Percentiles rank a stretch among this genome's conserved stretches.
Conservation (phyloP, 1,140 invertebrate genomes). For the Hetaerina americana region DNA sequence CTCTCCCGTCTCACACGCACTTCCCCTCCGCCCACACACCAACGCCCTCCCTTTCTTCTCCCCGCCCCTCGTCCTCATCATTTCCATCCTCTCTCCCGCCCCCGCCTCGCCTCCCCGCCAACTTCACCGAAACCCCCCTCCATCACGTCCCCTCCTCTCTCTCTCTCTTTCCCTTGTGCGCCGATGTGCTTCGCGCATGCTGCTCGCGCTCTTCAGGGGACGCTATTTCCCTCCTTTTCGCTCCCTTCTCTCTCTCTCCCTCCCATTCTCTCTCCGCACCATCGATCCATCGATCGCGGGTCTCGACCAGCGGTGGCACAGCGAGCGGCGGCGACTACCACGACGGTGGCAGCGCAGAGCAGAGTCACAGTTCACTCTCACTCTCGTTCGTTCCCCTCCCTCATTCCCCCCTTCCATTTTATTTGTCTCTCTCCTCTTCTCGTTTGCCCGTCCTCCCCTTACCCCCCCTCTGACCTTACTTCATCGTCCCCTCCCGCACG, state of each 20-base stretch:
- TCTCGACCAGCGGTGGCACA: no score
- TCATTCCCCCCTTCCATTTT: no score
- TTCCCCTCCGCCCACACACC: constrained; percentile 19
- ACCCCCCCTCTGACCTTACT: no score
- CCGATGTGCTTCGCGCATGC: constrained; percentile 7
- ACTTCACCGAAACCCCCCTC: no score
- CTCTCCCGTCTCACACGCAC: not conserved
- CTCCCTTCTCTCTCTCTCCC: constrained; percentile 14
- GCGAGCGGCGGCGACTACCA: no score
- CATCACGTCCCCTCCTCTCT: constrained; percentile 13
- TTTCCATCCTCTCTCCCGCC: no score
- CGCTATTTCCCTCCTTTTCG: not conserved
- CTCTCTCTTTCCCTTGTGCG: constrained; percentile 5
- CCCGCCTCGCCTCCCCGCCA: no score
- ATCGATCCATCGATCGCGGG: not conserved
- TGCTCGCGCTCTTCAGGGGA: not conserved
- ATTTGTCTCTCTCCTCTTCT: constrained; percentile 27
- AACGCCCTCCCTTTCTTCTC: constrained; percentile 19
- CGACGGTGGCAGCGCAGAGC: no score
- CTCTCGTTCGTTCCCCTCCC: no score
- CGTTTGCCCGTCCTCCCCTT: constrained; percentile 1
- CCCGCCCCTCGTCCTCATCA: constrained; percentile 6
- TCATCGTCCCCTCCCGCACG: not conserved
- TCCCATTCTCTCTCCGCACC: constrained; percentile 11
- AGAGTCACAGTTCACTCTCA: not conserved